Evolutionary conservation across 1,140 invertebrate genomes (phyloP), one percentile per base, ranked within the genome.

Genomic region (Pantala flavescens): DNA sequence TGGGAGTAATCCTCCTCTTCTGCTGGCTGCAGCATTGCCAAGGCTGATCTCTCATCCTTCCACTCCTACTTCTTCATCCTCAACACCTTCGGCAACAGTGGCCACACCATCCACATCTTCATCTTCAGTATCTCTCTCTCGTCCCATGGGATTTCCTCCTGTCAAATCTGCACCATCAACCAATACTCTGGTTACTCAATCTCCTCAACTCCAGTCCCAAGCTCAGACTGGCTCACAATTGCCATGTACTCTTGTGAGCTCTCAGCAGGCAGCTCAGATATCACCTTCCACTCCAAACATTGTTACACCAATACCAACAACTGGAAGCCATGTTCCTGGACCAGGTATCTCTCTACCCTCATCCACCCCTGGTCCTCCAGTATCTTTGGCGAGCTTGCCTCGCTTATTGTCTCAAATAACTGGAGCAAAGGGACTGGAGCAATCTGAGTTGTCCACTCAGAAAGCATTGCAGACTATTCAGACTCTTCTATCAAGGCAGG

Each of bases 391-490:
- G 63, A 86, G 81, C 79, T 81, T 87, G 75, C 85, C 85, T 71
- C 79, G 83, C 78, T 79, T 87, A 73, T 79, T 87, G 21, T 86
- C 85, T 55, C 86, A 87, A 81, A 85, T 86, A 74, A 83, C 84
- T 71, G 83, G 82, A 79, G 84, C 83, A 75, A 77, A 78, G 77
- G 78, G 78, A 55, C 75, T 83, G 77, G 85, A 86, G 78, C 84
- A 85, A 77, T 82, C 81, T 24, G 86, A 83, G 43, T 81, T 86
- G 73, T 83, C 85, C 23, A 82, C 85, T 28, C 85, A 87, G 74
- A 86, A 87, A 77, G 87, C 87, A 73, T 82, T 89, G 75, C 86
- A 87, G 81, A 88, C 87, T 73, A 84, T 88, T 78, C 87, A 89
- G 79, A 87, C 85, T 77, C 79, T 86, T 75, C 78, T 87, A 74